Percentiles rank a stretch among this genome's conserved stretches.
phyloP scores from a whole-genome alignment of 2,113 vertebrate species.

The Grallaria varia region DNA sequence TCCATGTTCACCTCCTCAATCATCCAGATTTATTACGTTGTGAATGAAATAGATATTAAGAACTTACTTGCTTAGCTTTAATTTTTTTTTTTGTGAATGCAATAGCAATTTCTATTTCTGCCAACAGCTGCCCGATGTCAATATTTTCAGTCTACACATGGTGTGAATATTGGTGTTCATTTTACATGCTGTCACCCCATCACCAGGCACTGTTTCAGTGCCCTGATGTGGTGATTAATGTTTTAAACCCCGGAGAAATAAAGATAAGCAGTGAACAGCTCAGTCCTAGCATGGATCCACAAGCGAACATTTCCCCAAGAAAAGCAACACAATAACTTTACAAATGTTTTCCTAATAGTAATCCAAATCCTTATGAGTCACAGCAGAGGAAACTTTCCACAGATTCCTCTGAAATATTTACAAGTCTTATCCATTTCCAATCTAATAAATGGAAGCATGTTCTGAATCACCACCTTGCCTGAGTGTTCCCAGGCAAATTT shows the following conservation, averaged over 20 bases:
- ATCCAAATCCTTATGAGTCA: neutral
- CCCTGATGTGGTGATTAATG: fast-evolving
- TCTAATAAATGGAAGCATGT: neutral
- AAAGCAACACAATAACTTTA: constrained; percentile 7
- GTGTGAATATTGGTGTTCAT: neutral
- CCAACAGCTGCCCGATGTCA: neutral
- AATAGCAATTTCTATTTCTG: neutral
- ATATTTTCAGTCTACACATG: neutral
- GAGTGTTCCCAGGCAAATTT: neutral
- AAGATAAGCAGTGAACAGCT: neutral
- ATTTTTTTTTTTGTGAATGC: neutral
- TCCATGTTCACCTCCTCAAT: neutral
- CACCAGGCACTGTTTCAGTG: neutral
- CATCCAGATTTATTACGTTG: neutral
- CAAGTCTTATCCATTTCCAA: neutral
- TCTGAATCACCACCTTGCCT: neutral
- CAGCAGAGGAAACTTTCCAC: neutral
- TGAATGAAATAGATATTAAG: neutral
- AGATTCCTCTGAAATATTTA: neutral
- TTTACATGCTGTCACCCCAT: neutral
- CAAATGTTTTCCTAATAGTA: constrained; percentile 1
- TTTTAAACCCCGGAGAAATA: neutral
- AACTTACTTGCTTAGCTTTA: neutral
- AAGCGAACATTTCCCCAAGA: neutral
- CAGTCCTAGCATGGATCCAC: neutral